Evolutionary conservation across 1,140 invertebrate species (phyloP).

Genomic region (Reticulitermes speratus): DNA sequence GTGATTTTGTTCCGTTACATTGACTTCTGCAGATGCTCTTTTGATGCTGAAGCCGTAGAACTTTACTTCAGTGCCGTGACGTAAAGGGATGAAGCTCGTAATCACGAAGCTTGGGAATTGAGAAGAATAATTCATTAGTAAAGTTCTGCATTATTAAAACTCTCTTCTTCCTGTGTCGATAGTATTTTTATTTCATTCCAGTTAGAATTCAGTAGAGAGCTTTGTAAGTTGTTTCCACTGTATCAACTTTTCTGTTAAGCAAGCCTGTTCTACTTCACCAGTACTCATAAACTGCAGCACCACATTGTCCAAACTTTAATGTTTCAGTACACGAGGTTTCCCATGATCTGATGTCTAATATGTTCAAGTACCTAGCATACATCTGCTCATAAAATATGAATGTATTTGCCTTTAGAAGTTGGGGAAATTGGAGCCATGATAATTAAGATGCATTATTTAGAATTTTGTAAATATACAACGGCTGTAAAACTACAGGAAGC

Average conservation of each 20-base stretch:
- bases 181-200: background rate
- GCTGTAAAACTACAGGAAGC: no score
- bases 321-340: background rate
- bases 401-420: background rate
- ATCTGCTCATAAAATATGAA: background rate
- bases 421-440: background rate
- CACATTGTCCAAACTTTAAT: background rate
- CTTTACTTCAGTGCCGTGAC: background rate
- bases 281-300: background rate
- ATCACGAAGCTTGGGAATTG: background rate
- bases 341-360: background rate
- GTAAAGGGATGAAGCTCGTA: background rate
- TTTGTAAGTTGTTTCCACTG: background rate
- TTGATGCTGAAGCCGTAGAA: background rate
- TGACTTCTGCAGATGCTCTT: background rate
- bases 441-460: background rate
- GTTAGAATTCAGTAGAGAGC: background rate
- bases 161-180: background rate
- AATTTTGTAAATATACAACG: no score
- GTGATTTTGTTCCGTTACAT: background rate
- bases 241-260: background rate
- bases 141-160: background rate
- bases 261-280: background rate
- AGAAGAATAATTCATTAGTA: background rate
- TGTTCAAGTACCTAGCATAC: background rate